phyloP scores from a whole-genome alignment of 2,113 vertebrate species.

The Aramus guarauna region DNA sequence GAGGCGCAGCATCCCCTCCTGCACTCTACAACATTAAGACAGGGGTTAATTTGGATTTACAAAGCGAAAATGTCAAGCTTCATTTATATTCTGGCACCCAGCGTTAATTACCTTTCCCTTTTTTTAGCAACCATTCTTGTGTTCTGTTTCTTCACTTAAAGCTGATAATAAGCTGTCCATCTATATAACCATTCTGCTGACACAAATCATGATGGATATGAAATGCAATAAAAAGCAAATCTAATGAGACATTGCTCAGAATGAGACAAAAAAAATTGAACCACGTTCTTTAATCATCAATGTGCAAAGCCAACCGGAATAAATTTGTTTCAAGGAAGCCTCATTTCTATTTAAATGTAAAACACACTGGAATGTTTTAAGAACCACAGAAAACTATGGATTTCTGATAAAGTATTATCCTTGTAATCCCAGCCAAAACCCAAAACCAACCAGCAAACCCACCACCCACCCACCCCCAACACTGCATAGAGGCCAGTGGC shows the following conservation, averaged over 20 bases:
- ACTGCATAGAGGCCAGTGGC: neutral
- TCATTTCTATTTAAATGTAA: constrained; percentile 47
- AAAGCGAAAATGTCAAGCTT: constrained; percentile 2
- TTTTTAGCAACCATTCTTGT: neutral
- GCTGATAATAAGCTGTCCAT: constrained; percentile 57
- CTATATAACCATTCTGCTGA: constrained; percentile 26
- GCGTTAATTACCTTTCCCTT: constrained; percentile 45
- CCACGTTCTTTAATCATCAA: constrained; percentile 30
- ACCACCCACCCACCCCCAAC: neutral
- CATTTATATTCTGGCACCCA: constrained; percentile 2
- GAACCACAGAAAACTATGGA: neutral
- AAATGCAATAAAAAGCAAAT: constrained; percentile 49
- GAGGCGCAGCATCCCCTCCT: neutral
- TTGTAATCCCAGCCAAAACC: neutral
- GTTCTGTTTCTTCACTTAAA: constrained; percentile 32
- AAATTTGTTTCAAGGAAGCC: constrained; percentile 15
- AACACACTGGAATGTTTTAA: neutral
- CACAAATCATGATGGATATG: constrained; percentile 57
- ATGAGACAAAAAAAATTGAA: constrained; percentile 11
- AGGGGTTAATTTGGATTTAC: neutral
- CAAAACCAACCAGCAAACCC: neutral
- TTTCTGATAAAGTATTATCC: neutral
- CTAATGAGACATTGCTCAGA: constrained; percentile 56
- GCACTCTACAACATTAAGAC: neutral
- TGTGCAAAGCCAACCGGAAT: constrained; percentile 27